Evolutionary conservation across 2,888 invertebrate genomes (phyloP).

Genomic region (Pseudeuparius sepicola): DNA sequence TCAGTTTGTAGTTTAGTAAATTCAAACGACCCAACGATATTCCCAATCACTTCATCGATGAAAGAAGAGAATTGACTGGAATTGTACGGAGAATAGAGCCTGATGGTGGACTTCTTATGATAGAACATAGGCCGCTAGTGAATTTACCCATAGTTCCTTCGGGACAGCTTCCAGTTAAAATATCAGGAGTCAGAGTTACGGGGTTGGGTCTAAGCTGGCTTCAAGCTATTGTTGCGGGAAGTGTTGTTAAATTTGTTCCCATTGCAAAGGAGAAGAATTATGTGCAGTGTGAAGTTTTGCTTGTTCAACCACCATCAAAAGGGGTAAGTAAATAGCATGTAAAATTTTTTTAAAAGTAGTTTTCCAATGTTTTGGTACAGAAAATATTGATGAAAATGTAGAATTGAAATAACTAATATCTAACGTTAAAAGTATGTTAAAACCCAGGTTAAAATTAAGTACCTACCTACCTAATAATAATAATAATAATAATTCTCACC

Average conservation of each 20-base stretch:
- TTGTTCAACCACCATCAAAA: constrained; percentile 32
- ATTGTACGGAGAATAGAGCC: constrained; percentile 38
- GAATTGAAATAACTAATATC: no score
- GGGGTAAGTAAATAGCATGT: constrained; percentile 27
- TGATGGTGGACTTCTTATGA: constrained; percentile 35
- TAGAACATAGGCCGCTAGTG: constrained; percentile 38
- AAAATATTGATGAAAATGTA: no score
- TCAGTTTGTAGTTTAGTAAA: constrained; percentile 35
- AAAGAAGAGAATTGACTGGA: constrained; percentile 35
- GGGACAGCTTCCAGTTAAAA: constrained; percentile 42
- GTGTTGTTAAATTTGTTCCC: constrained; percentile 38
- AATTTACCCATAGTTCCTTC: constrained; percentile 27
- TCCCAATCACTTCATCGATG: constrained; percentile 36
- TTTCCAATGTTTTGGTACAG: no score
- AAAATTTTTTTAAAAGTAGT: no score
- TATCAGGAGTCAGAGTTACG: constrained; percentile 42
- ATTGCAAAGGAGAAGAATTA: constrained; percentile 37
- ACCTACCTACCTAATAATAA: no score
- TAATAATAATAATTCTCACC: no score
- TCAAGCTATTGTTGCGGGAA: constrained; percentile 37
- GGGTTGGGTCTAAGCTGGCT: constrained; percentile 42
- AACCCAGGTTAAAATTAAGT: no score
- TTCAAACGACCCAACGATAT: constrained; percentile 37
- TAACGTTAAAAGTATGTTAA: no score
- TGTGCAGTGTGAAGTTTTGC: constrained; percentile 39